Evolutionary conservation across 1,140 invertebrate species (phyloP).

Genomic region (Drosophila leontia): DNA sequence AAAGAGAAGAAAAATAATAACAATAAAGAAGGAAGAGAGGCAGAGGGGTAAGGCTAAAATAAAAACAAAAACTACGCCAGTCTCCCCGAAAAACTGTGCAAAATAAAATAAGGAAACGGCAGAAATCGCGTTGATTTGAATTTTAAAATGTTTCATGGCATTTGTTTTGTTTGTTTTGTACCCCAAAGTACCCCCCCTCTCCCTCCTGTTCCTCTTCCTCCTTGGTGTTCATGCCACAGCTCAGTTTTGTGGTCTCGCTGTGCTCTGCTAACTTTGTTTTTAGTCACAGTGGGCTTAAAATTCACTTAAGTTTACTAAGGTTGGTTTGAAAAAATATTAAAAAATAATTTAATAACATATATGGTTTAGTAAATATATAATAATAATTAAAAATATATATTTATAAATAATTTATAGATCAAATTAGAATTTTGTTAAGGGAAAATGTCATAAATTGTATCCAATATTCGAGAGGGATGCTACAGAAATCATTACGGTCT

Average conservation of each 20-base stretch:
- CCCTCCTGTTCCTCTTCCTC: too few relatives aligned
- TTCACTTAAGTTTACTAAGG: conserved; percentile 6
- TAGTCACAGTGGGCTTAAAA: conserved; percentile 33
- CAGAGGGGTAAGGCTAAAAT: conserved; percentile 13
- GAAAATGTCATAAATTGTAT: too few relatives aligned
- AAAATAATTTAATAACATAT: too few relatives aligned
- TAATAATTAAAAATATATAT: too few relatives aligned
- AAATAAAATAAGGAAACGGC: conserved; percentile 79
- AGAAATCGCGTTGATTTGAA: conserved; percentile 81
- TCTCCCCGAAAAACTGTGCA: conserved; percentile 60
- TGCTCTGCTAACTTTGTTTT: conserved; percentile 57
- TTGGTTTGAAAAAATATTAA: background rate
- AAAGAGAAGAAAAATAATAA: conserved; percentile 40
- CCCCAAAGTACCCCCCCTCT: background rate
- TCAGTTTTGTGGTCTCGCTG: conserved; percentile 56
- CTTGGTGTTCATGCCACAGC: conserved; percentile 14
- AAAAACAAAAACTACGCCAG: conserved; percentile 59
- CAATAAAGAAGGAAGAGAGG: conserved; percentile 35
- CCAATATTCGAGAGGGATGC: too few relatives aligned
- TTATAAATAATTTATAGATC: too few relatives aligned
- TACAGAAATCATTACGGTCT: too few relatives aligned
- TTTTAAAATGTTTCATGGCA: conserved; percentile 82
- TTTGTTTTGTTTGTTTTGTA: conserved; percentile 63
- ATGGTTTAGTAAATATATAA: too few relatives aligned
- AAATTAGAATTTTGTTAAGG: too few relatives aligned